Percentiles rank a stretch among this genome's conserved stretches.
Evolutionary conservation across 1,140 invertebrate genomes (phyloP).

Genomic region (Achatina immaculata): DNA sequence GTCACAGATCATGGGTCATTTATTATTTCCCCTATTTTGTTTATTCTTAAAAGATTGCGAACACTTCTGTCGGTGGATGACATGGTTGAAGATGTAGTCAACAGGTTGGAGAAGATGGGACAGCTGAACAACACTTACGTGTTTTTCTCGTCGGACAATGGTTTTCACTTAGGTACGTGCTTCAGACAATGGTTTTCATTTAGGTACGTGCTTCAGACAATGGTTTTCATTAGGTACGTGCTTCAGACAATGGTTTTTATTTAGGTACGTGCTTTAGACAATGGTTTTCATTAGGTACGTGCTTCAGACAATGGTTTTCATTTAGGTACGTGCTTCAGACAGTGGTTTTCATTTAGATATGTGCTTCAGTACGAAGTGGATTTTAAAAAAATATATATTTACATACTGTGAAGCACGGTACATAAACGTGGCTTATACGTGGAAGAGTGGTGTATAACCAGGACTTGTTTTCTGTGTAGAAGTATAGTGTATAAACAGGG

Average conservation of each 20-base stretch:
- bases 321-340: not conserved
- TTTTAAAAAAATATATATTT: too few species aligned
- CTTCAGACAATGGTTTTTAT: not conserved
- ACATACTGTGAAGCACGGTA: too few species aligned
- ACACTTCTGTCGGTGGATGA: conserved; percentile 89
- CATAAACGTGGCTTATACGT: too few species aligned
- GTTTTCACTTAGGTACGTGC: conserved; percentile 83
- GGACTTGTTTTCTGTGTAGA: too few species aligned
- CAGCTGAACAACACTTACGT: conserved; percentile 83
- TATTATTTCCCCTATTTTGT: too few species aligned
- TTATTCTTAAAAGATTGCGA: conserved; percentile 79
- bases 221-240: conserved; percentile 85
- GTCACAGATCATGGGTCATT: too few species aligned
- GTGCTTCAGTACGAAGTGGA: too few species aligned
- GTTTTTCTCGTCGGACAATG: conserved; percentile 89
- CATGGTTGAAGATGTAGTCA: conserved; percentile 79
- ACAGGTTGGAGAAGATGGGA: conserved; percentile 73
- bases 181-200: not conserved
- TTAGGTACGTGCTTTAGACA: conserved; percentile 61
- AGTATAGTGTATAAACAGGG: too few species aligned
- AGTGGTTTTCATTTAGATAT: conserved; percentile 90
- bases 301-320: too few species aligned
- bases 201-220: conserved; percentile 71
- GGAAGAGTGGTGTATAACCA: too few species aligned
- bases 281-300: conserved; percentile 87